phyloP scores from a whole-genome alignment of 2,797 vertebrate genomes.

The Clangula hyemalis region DNA sequence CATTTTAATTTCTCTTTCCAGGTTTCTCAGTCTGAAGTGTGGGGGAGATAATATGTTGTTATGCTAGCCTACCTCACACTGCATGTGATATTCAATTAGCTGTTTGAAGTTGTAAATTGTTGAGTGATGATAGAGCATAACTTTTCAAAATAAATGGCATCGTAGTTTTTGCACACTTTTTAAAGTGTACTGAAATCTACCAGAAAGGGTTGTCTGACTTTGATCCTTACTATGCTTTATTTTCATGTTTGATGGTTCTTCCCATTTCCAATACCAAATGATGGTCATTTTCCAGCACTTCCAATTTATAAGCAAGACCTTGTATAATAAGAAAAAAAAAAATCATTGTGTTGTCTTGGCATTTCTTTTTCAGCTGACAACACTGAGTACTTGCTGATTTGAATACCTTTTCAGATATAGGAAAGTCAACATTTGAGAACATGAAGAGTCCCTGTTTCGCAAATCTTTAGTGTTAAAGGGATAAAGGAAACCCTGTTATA shows the following conservation, averaged over 20 bases:
- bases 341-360: not conserved
- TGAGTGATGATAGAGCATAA: conserved; percentile 5
- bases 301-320: not conserved
- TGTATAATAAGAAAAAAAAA: not conserved
- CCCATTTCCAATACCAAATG: not conserved
- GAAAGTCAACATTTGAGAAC: not conserved
- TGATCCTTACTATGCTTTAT: conserved; percentile 10
- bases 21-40: not conserved
- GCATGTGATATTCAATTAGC: not conserved
- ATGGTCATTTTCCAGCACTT: not conserved
- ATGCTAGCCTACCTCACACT: not conserved
- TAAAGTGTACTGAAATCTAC: not conserved
- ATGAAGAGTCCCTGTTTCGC: not conserved
- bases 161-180: not conserved
- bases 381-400: not conserved
- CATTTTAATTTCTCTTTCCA: not conserved
- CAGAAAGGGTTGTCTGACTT: conserved; percentile 13
- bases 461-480: not conserved
- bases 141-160: conserved; percentile 13
- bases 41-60: not conserved
- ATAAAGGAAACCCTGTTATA: not conserved
- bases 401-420: not conserved
- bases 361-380: not conserved
- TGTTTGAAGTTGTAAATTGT: conserved; percentile 29
- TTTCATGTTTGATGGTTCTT: not conserved